Evolutionary conservation across 2,113 vertebrate genomes (phyloP).

Genomic region (Pterocles orientalis): DNA sequence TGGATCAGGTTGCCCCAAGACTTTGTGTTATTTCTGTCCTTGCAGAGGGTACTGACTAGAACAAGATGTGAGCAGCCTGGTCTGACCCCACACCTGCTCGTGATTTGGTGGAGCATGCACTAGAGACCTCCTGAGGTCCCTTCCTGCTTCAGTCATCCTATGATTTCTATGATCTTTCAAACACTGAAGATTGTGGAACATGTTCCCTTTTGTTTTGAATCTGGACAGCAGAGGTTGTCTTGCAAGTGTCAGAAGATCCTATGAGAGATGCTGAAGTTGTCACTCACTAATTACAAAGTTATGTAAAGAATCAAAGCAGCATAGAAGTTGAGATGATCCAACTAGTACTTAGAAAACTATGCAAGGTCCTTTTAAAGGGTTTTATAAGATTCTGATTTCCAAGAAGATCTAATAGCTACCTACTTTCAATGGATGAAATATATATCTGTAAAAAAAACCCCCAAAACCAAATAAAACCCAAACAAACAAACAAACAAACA

Average conservation of each 20-base stretch:
- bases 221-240: not conserved
- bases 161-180: not conserved
- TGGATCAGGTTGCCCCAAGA: not conserved
- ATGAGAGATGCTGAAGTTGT: not conserved
- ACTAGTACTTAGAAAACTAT: not conserved
- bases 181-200: not conserved
- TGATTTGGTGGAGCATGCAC: not conserved
- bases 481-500: too few relatives aligned
- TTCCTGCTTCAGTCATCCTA: not conserved
- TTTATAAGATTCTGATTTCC: not conserved
- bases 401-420: not conserved
- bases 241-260: not conserved
- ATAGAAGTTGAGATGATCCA: not conserved
- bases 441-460: too few relatives aligned
- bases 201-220: not conserved
- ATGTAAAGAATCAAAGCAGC: not conserved
- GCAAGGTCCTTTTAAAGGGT: not conserved
- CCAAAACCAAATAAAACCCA: too few relatives aligned
- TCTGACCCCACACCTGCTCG: not conserved
- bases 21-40: not conserved
- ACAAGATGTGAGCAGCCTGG: not conserved
- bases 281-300: not conserved
- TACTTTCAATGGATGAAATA: not conserved
- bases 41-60: not conserved
- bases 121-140: not conserved